Evolutionary conservation across 2,113 vertebrate genomes (phyloP).

Genomic region (Chiloscyllium plagiosum): DNA sequence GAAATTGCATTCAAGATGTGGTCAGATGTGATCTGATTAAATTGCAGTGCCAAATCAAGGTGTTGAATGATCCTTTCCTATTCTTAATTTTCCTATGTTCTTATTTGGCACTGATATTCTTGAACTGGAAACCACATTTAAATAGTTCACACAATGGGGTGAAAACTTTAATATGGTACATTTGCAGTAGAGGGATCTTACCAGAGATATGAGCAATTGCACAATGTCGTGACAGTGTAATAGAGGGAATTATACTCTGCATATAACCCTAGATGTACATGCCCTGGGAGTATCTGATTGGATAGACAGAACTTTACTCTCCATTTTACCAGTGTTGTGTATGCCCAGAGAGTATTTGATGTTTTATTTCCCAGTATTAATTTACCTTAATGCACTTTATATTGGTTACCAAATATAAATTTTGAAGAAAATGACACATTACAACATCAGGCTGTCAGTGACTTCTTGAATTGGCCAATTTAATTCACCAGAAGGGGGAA

Average conservation of each 20-base stretch:
- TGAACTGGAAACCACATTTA: neutral
- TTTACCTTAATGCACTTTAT: neutral
- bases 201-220: neutral
- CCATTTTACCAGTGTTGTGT: neutral
- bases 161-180: neutral
- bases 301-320: neutral
- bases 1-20: neutral
- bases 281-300: neutral
- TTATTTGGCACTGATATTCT: neutral
- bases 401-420: neutral
- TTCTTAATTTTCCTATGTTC: neutral
- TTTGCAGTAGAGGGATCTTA: neutral
- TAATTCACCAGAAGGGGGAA: neutral
- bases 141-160: no score
- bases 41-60: neutral
- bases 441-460: neutral
- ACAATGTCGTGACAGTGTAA: neutral
- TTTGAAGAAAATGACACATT: neutral
- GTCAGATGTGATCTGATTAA: neutral
- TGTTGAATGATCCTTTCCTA: neutral
- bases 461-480: neutral
- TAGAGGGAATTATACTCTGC: neutral
- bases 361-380: neutral
- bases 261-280: neutral
- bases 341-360: neutral